Evolutionary conservation across 1,140 invertebrate species (phyloP).

Genomic region (Diplogasteroides magnus): DNA sequence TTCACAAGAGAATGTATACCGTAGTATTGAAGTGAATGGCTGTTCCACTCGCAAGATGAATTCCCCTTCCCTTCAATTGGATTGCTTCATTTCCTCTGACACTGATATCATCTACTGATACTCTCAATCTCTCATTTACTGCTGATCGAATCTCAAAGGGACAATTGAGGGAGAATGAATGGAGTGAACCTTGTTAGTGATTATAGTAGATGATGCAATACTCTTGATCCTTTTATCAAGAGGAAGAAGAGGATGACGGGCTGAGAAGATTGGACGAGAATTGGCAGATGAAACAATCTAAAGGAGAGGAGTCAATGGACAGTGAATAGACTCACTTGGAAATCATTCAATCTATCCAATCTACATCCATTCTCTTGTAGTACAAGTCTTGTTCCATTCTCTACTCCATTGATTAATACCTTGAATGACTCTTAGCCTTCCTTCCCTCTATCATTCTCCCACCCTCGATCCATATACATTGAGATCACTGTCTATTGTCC

Average conservation of each 20-base stretch:
- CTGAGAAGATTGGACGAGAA: slow-evolving; percentile 12
- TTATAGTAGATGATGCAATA: slow-evolving; percentile 21
- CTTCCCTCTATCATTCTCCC: neutral
- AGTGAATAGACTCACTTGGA: neutral
- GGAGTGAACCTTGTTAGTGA: slow-evolving; percentile 18
- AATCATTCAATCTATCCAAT: slow-evolving; percentile 4
- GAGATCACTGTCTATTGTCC: slow-evolving; percentile 5
- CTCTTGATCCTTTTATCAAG: slow-evolving; percentile 15
- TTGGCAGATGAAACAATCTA: slow-evolving; percentile 4
- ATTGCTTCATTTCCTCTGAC: slow-evolving; percentile 11
- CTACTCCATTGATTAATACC: neutral
- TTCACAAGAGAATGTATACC: neutral
- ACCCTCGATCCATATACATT: slow-evolving; percentile 9
- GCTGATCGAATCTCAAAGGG: slow-evolving; percentile 14
- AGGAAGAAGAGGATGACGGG: slow-evolving; percentile 6
- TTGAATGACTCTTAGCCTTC: neutral
- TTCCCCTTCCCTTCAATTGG: slow-evolving; percentile 1
- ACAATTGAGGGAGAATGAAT: neutral
- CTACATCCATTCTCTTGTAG: slow-evolving; percentile 2
- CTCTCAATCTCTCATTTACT: slow-evolving; percentile 9
- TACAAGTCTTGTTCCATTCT: slow-evolving; percentile 4
- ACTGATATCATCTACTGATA: neutral
- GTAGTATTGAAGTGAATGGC: slow-evolving; percentile 6
- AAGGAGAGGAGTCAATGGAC: neutral
- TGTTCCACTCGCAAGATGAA: neutral